phyloP scores from a whole-genome alignment of 1,140 invertebrate species.

The Halyomorpha halys region DNA sequence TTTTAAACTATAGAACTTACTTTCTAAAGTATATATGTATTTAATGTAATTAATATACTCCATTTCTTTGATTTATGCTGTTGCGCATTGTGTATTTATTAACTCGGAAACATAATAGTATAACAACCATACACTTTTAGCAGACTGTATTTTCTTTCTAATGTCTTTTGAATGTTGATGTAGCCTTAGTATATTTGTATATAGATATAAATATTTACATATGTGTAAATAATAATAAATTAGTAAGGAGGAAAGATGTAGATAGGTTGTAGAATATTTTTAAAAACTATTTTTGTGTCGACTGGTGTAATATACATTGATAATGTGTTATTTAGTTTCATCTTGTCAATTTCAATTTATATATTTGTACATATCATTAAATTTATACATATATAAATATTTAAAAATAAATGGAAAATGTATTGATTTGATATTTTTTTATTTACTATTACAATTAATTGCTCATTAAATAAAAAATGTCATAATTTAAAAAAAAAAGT shows the following conservation, averaged over 20 bases:
- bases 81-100: no score
- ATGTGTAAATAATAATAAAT: slow-evolving; percentile 13
- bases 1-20: no score
- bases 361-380: slow-evolving; percentile 6
- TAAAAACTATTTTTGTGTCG: slow-evolving; percentile 16
- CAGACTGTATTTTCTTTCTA: slow-evolving; percentile 1
- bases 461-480: no score
- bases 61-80: no score
- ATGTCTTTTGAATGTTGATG: not conserved
- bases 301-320: not conserved
- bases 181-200: slow-evolving; percentile 15
- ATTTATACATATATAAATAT: not conserved
- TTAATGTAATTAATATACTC: no score
- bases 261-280: slow-evolving; percentile 25
- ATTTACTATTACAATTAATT: no score
- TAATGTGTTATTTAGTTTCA: slow-evolving; percentile 1
- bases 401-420: no score
- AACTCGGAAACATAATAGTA: not conserved
- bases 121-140: slow-evolving; percentile 2
- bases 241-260: slow-evolving; percentile 15
- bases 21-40: not conserved
- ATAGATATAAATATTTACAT: slow-evolving; percentile 19
- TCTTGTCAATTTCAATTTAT: slow-evolving; percentile 5
- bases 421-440: no score
- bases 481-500: no score